These are phyloP conservation scores for Spatulosminthurus flaviceps DNA, from an alignment of 2,888 invertebrate genomes.

Conservation along the genomic window DNA sequence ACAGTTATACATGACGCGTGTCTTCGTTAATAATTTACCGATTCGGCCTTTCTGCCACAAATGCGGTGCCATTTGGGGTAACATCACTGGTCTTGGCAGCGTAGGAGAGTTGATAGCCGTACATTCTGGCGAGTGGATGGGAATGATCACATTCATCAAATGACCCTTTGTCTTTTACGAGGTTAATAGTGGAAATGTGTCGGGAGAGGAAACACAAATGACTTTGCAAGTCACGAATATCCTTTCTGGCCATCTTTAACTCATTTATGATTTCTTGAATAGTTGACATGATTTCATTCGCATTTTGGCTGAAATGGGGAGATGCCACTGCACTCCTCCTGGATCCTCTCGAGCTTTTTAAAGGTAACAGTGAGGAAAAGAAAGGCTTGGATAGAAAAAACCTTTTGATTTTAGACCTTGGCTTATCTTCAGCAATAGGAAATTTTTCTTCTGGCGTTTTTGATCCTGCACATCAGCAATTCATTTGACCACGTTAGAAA, in stretches of 20 bases:
- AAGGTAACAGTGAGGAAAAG: neutral
- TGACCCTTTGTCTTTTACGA: neutral
- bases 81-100: neutral
- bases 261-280: neutral
- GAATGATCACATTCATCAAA: slow-evolving; percentile 1
- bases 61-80: neutral
- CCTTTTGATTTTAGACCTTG: neutral
- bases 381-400: neutral
- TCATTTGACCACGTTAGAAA: neutral
- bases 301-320: neutral
- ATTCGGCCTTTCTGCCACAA: neutral
- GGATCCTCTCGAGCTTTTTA: neutral
- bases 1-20: too few species aligned
- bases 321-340: neutral
- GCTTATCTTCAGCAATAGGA: neutral
- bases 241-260: slow-evolving; percentile 2
- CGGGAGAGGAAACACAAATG: slow-evolving; percentile 16
- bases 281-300: neutral
- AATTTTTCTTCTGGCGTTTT: slow-evolving; percentile 6
- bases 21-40: neutral
- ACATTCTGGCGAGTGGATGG: neutral
- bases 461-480: neutral
- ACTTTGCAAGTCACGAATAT: neutral
- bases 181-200: neutral
- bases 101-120: neutral